Evolutionary conservation across 2,888 invertebrate genomes (phyloP).

Genomic region (Heliconius hortense): DNA sequence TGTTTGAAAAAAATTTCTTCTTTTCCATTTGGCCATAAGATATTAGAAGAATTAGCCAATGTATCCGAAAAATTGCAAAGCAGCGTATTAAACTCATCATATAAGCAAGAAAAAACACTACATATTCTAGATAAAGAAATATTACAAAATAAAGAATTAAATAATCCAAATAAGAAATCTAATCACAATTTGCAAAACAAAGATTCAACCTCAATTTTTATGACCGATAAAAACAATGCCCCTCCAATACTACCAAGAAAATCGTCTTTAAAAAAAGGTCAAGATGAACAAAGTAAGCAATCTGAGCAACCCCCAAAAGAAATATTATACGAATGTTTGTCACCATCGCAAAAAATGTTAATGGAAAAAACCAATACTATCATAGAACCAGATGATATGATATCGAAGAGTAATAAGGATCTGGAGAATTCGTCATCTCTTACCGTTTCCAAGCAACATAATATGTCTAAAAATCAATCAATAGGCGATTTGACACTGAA

Average conservation of each 20-base stretch:
- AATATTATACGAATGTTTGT: slow-evolving; percentile 85
- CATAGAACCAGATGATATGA: slow-evolving; percentile 78
- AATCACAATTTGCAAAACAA: slow-evolving; percentile 41
- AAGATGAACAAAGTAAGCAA: slow-evolving; percentile 75
- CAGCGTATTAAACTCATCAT: slow-evolving; percentile 44
- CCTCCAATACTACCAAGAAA: slow-evolving; percentile 71
- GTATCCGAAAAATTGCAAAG: slow-evolving; percentile 82
- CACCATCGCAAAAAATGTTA: slow-evolving; percentile 86
- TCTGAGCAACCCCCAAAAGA: slow-evolving; percentile 81
- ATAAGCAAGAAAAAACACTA: slow-evolving; percentile 4
- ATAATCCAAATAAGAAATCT: slow-evolving; percentile 26
- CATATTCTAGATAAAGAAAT: not conserved
- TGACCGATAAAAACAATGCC: slow-evolving; percentile 43
- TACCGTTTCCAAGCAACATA: not conserved
- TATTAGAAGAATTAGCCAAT: slow-evolving; percentile 85
- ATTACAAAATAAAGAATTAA: slow-evolving; percentile 22
- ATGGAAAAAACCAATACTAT: slow-evolving; percentile 80
- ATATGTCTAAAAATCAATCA: not conserved
- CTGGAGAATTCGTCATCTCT: not conserved
- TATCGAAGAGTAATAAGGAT: slow-evolving; percentile 51
- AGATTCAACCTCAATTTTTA: slow-evolving; percentile 23
- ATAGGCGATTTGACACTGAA: slow-evolving; percentile 55
- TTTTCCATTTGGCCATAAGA: slow-evolving; percentile 86
- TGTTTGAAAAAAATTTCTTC: slow-evolving; percentile 85
- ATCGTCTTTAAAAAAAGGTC: slow-evolving; percentile 69